Base-by-base conservation (phyloP, 2,888 invertebrate species). In the Luperina nickerlii region DNA sequence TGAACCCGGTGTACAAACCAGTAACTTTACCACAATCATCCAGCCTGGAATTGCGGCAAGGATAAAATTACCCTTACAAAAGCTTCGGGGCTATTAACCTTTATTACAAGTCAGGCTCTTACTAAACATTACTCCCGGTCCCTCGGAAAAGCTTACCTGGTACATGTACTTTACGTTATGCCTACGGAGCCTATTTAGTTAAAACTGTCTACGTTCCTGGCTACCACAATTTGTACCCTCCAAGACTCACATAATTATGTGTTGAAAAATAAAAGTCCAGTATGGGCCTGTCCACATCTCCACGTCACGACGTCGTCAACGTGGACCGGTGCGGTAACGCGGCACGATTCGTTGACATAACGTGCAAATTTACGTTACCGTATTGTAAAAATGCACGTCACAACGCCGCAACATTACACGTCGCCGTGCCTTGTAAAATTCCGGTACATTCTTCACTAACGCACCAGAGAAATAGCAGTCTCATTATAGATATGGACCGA, bases 61-160 rank as follows among this genome's bases (percentile, higher is more conserved):
- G 90, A 92, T 95, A 95, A 95, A 94, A 94, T 94, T 92, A 92
- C 94, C 92, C 92, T 94, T 90, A 91, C 92, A 93, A 94, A 95
- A 95, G 93, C 90, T 92, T 90, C 76, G 85, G 88, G 93, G 90
- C 93, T 94, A 93, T 95, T 95, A 95, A 94, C 94, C 93, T 94
- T 94, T 93, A 94, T 92, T 92, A 93, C 94, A 92, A 90, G 87
- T 85, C 85, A 86, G 78, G 89, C 92, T 93, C 89, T 91, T 87
- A 91, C 91, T 88, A 84, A 89, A 90, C 87, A 89, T 89, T 87
- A 89, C 84, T 88, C 74, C 48, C 27, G 76, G 73, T 68, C 81
- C 81, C 77, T 81, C 76, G 90, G 90, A 91, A 73, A 89, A 87
- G 48, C 68, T 81, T 84, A 89, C 89, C 86, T 87, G 70, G 67